Conservation (phyloP, 2,888 invertebrate genomes). For the Venusia cambrica region DNA sequence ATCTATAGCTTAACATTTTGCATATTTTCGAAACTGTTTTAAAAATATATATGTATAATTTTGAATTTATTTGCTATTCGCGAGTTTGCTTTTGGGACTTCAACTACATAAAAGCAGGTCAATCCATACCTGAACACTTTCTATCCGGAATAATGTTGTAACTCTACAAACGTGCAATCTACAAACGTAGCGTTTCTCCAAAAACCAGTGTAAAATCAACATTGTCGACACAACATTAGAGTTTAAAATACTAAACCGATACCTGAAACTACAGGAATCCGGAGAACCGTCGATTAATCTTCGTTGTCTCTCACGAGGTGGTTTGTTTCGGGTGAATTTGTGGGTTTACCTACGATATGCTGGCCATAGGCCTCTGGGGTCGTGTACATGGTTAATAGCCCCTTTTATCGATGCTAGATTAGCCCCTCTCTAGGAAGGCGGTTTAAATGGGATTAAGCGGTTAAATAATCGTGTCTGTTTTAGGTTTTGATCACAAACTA, state of each 20-base stretch:
- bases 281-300: slow-evolving; percentile 66
- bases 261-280: slow-evolving; percentile 60
- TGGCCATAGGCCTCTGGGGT: slow-evolving; percentile 59
- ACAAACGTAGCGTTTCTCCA: slow-evolving; percentile 51
- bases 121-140: too few relatives aligned
- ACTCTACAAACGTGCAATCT: too few relatives aligned
- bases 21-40: too few relatives aligned
- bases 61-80: too few relatives aligned
- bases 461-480: slow-evolving; percentile 1
- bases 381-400: slow-evolving; percentile 67
- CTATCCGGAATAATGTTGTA: slow-evolving; percentile 53
- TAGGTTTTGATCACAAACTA: too few relatives aligned
- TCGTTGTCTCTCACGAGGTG: slow-evolving; percentile 70
- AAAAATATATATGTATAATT: too few relatives aligned
- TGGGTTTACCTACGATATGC: slow-evolving; percentile 68
- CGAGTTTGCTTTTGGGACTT: too few relatives aligned
- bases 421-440: slow-evolving; percentile 24
- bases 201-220: slow-evolving; percentile 27
- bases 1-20: too few relatives aligned
- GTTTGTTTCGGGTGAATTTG: slow-evolving; percentile 72
- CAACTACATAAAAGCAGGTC: too few relatives aligned
- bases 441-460: slow-evolving; percentile 20
- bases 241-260: slow-evolving; percentile 31
- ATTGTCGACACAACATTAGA: slow-evolving; percentile 35
- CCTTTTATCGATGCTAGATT: slow-evolving; percentile 57